Base-by-base conservation (phyloP, 2,113 vertebrate genomes). In the Mellivora capensis region DNA sequence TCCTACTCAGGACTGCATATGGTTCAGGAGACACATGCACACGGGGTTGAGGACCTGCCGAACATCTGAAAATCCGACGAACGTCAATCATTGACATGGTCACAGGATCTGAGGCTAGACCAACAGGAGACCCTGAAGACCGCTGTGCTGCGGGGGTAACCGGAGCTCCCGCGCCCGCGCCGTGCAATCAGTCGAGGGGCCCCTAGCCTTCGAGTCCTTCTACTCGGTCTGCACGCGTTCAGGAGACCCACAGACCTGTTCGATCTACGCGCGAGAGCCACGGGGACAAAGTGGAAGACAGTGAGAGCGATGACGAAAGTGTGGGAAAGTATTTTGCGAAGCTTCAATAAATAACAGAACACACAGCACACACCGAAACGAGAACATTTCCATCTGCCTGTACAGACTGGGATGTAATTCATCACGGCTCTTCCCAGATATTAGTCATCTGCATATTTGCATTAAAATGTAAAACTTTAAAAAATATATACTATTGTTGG, bases 161-260 rank as follows among this genome's bases (percentile, higher is more conserved):
- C 27, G 20, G 20, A 10, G 15, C 18, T 37, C 9, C 7, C 2
- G 13, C 54, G 8, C 34, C 90, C 88, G 3, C 6, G 25, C 25
- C 4, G 25, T 27, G 23, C 44, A 95, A 42, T 0, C 77, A 74
- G 92, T 94, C 93, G 52, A 95, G 95, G 97, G 57, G 95, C 81
- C 98, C 99, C 52, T 99, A 99, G 99, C 99, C 99, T 99, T 97
- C 98, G 96, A 59, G 98, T 88, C 96, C 98, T 92, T 97, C 99
- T 99, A 98, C 98, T 98, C 98, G 98, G 97, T 99, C 98, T 98
- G 98, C 98, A 94, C 82, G 98, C 97, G 98, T 88, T 98, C 96
- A 98, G 98, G 98, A 99, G 98, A 98, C 98, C 98, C 98, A 98
- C 96, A 98, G 98, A 98, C 97, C 98, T 98, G 98, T 96, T 98